These are phyloP conservation scores for Dendrocincla fuliginosa DNA, from an alignment of 2,797 vertebrate genomes.

Conservation along the genomic window DNA sequence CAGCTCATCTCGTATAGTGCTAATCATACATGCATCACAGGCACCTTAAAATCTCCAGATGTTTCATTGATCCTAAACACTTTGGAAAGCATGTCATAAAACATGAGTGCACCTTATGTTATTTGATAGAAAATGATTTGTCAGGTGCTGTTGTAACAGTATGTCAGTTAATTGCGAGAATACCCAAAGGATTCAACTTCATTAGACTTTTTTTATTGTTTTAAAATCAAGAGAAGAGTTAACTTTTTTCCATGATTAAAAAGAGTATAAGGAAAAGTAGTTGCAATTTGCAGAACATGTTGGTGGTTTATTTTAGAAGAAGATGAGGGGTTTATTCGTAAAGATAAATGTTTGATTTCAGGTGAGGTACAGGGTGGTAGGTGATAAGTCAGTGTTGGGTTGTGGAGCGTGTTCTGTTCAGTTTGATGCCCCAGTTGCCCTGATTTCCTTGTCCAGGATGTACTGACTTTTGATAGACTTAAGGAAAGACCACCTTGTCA, in stretches of 20 bases:
- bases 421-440: not conserved
- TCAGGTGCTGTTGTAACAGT: not conserved
- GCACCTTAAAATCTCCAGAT: rapidly evolving
- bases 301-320: not conserved
- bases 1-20: not conserved
- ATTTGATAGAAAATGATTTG: not conserved
- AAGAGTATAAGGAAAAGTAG: not conserved
- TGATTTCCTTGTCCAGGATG: not conserved
- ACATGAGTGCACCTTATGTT: not conserved
- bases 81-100: not conserved
- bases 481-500: not conserved
- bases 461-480: not conserved
- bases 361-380: not conserved
- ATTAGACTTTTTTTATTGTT: not conserved
- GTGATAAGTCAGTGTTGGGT: not conserved
- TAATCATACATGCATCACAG: not conserved
- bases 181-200: not conserved
- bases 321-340: rapidly evolving
- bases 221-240: not conserved
- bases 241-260: not conserved
- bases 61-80: not conserved
- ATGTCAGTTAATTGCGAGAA: not conserved
- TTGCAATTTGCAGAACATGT: not conserved
- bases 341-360: not conserved
- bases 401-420: rapidly evolving